A percentile compares a stretch with the other conserved stretches of the same genome.
Evolutionary conservation across 2,888 invertebrate species (phyloP).

Genomic region (Thymelicus sylvestris): DNA sequence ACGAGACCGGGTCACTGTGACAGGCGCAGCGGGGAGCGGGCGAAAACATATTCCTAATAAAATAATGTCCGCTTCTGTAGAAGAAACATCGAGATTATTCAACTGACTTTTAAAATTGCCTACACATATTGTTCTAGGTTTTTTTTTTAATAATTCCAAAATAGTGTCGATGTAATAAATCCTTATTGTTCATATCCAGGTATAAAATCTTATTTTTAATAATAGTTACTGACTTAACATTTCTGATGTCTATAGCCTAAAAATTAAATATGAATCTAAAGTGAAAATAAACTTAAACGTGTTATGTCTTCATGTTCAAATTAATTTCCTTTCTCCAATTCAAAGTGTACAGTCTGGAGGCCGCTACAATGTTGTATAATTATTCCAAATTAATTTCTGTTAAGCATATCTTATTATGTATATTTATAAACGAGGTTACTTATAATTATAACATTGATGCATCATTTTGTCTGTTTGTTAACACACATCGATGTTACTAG

Average conservation of each 20-base stretch:
- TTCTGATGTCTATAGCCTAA: too few relatives aligned
- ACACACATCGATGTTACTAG: background rate
- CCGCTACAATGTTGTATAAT: background rate
- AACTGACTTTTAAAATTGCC: too few relatives aligned
- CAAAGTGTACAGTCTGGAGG: background rate
- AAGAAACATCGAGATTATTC: too few relatives aligned
- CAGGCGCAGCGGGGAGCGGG: conserved; percentile 1
- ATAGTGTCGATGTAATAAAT: too few relatives aligned
- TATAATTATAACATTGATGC: background rate
- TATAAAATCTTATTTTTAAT: too few relatives aligned
- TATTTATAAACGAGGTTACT: conserved; percentile 1
- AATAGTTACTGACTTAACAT: too few relatives aligned
- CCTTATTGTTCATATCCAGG: too few relatives aligned
- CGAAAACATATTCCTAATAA: background rate
- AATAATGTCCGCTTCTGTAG: too few relatives aligned
- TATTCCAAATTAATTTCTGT: conserved; percentile 1
- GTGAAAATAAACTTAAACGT: too few relatives aligned
- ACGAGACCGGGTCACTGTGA: conserved; percentile 28
- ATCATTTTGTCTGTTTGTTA: background rate
- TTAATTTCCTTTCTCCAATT: background rate
- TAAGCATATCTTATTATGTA: background rate
- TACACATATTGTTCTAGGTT: too few relatives aligned
- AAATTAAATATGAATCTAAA: too few relatives aligned
- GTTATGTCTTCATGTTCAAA: background rate
- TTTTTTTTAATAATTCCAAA: too few relatives aligned